Evolutionary conservation across 2,888 invertebrate species (phyloP).

Genomic region (Pristionchus maxplancki): DNA sequence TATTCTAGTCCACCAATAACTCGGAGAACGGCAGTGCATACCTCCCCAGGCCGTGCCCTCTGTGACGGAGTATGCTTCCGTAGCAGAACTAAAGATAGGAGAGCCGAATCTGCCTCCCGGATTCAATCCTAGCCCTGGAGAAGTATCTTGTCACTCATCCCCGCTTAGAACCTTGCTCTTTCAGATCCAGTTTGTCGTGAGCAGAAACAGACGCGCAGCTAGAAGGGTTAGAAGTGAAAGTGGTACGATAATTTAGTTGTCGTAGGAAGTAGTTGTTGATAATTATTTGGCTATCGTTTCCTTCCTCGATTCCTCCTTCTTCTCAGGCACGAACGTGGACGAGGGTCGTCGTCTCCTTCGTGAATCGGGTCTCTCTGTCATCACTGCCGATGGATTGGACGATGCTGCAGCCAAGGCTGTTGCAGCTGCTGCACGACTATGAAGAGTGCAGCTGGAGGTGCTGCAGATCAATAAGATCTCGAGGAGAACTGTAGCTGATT

Average conservation of each 20-base stretch:
- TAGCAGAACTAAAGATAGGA: background rate
- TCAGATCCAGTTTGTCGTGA: background rate
- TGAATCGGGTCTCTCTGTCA: constrained; percentile 89
- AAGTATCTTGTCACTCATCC: too few relatives aligned
- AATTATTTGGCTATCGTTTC: background rate
- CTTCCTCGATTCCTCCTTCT: background rate
- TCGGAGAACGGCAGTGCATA: background rate
- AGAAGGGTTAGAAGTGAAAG: background rate
- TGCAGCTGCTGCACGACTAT: constrained; percentile 32
- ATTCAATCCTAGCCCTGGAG: background rate
- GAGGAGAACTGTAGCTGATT: constrained; percentile 12
- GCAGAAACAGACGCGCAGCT: background rate
- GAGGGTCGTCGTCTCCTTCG: constrained; percentile 89
- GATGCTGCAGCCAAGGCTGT: constrained; percentile 94
- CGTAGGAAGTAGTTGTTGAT: background rate
- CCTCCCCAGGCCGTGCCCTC: background rate
- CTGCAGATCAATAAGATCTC: constrained; percentile 13
- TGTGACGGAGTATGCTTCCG: background rate
- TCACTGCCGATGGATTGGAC: constrained; percentile 89
- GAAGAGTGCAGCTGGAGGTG: background rate
- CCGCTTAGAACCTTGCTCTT: background rate
- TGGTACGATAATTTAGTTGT: background rate
- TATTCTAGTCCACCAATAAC: background rate
- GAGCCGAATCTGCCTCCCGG: background rate
- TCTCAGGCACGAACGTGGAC: constrained; percentile 87